phyloP scores from a whole-genome alignment of 2,888 invertebrate species.

The Tholera decimalis region DNA sequence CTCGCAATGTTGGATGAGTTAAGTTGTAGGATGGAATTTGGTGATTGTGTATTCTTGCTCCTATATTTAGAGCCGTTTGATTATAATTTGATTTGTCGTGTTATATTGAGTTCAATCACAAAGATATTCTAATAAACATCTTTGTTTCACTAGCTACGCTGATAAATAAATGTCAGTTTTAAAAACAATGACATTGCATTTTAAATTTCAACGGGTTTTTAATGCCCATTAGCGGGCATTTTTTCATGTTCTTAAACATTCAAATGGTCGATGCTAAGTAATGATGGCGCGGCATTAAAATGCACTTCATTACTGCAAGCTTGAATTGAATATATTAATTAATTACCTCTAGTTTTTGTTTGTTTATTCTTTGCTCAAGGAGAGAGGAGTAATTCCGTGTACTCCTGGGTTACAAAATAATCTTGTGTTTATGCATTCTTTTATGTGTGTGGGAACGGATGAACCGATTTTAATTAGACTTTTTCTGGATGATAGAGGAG shows the following conservation, averaged over 20 bases:
- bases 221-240: conserved; percentile 29
- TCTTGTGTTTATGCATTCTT: background rate
- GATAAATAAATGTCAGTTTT: background rate
- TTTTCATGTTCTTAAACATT: conserved; percentile 42
- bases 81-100: conserved; percentile 23
- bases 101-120: background rate
- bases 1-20: conserved; percentile 40
- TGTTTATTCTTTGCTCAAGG: conserved; percentile 1
- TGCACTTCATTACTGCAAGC: conserved; percentile 38
- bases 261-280: conserved; percentile 31
- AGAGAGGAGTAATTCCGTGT: conserved; percentile 12
- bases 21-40: conserved; percentile 33
- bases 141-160: conserved; percentile 5
- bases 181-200: background rate
- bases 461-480: too few relatives aligned
- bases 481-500: too few relatives aligned
- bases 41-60: conserved; percentile 26
- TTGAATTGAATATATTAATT: conserved; percentile 41
- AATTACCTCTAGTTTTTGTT: conserved; percentile 9
- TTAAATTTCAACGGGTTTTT: conserved; percentile 8
- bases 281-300: conserved; percentile 53
- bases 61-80: conserved; percentile 6
- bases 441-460: too few relatives aligned
- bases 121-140: background rate
- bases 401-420: background rate